Conservation (phyloP, 2,113 vertebrate species). For the Melanerpes formicivorus region DNA sequence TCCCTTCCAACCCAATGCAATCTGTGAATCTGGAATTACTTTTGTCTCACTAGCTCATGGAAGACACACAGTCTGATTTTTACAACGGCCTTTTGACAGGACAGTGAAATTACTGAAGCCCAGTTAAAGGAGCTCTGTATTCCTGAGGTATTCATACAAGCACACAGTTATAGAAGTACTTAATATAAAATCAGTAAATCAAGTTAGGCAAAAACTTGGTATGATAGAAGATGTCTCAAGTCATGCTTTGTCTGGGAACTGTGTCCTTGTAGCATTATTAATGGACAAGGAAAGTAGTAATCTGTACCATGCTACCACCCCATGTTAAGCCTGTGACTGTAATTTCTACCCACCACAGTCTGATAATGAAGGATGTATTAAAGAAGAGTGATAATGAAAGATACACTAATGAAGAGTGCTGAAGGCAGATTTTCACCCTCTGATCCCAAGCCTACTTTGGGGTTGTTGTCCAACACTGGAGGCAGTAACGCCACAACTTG, state of each 20-base stretch:
- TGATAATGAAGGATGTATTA: not conserved
- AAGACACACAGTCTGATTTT: constrained; percentile 83
- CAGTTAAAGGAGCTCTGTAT: constrained; percentile 70
- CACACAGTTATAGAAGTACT: not conserved
- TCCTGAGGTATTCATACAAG: constrained; percentile 69
- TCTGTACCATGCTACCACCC: not conserved
- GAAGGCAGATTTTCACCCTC: not conserved
- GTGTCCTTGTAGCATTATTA: not conserved
- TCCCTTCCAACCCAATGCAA: no score
- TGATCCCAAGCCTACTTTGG: not conserved
- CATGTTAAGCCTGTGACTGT: not conserved
- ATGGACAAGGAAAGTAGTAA: not conserved
- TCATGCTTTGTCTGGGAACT: not conserved
- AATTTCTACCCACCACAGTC: no score
- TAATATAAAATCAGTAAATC: not conserved
- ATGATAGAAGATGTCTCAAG: not conserved
- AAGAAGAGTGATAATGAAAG: not conserved
- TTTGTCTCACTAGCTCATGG: constrained; percentile 77
- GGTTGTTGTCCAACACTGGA: not conserved
- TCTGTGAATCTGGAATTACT: not conserved
- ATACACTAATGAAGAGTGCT: not conserved
- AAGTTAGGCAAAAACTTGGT: not conserved
- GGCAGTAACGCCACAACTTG: not conserved
- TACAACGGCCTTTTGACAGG: constrained; percentile 83
- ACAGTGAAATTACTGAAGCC: constrained; percentile 77